Conservation (phyloP, 2,888 invertebrate species). For the Chaetogeoica ovagalla region DNA sequence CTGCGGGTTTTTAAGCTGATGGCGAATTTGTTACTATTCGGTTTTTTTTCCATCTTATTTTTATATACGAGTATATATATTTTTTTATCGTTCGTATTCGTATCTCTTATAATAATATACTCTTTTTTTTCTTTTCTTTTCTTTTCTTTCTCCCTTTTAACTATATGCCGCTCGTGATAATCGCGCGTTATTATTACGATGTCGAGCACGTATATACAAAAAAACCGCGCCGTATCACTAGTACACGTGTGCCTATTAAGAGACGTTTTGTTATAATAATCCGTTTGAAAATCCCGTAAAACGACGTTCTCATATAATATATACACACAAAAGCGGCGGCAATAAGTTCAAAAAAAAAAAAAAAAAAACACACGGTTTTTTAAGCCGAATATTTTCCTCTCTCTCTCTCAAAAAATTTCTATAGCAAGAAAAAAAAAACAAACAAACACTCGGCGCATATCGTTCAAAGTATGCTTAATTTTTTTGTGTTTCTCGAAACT, state of each 20-base stretch:
- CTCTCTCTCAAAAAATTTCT: not conserved
- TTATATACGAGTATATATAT: no score
- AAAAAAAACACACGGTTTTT: conserved; percentile 7
- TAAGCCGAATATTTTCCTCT: conserved; percentile 22
- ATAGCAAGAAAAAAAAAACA: not conserved
- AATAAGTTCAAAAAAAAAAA: not conserved
- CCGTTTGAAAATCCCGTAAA: conserved; percentile 22
- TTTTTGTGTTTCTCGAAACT: no score
- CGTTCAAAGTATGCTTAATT: no score
- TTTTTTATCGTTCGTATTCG: not conserved
- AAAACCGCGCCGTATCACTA: not conserved
- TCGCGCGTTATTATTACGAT: conserved; percentile 3
- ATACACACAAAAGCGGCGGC: not conserved
- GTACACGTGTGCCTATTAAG: conserved; percentile 3
- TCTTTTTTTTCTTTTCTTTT: not conserved
- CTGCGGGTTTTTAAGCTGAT: conserved; percentile 37
- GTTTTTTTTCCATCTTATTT: conserved; percentile 12
- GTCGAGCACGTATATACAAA: conserved; percentile 27
- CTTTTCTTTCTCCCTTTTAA: no score
- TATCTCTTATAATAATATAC: no score
- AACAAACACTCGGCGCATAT: not conserved
- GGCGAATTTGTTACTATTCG: conserved; percentile 33
- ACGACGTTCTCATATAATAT: no score
- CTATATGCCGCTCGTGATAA: not conserved
- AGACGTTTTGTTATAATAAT: conserved; percentile 11